A percentile compares a stretch with the other conserved stretches of the same genome.
These are phyloP conservation scores for Sinhomidia bicolor DNA, from an alignment of 2,888 invertebrate genomes.

Conservation along the genomic window DNA sequence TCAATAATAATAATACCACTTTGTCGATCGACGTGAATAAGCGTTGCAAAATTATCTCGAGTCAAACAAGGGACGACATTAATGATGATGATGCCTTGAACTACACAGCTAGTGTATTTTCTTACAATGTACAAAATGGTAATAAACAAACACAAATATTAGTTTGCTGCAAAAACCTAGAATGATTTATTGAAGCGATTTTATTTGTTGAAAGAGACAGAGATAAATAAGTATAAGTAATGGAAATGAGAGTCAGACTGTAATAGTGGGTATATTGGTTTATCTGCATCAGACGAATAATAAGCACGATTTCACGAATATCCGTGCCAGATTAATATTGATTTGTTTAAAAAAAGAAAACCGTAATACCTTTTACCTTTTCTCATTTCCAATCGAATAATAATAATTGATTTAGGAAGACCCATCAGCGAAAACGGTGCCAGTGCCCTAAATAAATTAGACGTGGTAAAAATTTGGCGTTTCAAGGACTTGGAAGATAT, in stretches of 20 bases:
- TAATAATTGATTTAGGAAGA: constrained; percentile 18
- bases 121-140: background rate
- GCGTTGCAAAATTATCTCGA: constrained; percentile 22
- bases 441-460: constrained; percentile 24
- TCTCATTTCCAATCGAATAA: background rate
- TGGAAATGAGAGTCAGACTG: background rate
- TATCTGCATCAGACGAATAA: constrained; percentile 19
- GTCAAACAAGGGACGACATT: constrained; percentile 14
- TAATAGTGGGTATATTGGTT: constrained; percentile 20
- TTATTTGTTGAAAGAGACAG: background rate
- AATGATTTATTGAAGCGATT: constrained; percentile 26
- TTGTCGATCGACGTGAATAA: constrained; percentile 27
- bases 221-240: constrained; percentile 7
- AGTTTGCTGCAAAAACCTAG: too few relatives aligned
- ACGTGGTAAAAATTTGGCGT: background rate
- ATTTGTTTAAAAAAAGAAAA: background rate
- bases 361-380: background rate
- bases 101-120: background rate
- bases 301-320: constrained; percentile 1
- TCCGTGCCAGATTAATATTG: constrained; percentile 33
- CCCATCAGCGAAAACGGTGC: constrained; percentile 7
- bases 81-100: constrained; percentile 35
- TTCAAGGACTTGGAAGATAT: constrained; percentile 1
- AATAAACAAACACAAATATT: too few relatives aligned
- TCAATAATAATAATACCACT: constrained; percentile 53